A percentile compares a stretch with the other conserved stretches of the same genome.
phyloP scores from a whole-genome alignment of 2,113 vertebrate genomes.

The Glaucomys volans region DNA sequence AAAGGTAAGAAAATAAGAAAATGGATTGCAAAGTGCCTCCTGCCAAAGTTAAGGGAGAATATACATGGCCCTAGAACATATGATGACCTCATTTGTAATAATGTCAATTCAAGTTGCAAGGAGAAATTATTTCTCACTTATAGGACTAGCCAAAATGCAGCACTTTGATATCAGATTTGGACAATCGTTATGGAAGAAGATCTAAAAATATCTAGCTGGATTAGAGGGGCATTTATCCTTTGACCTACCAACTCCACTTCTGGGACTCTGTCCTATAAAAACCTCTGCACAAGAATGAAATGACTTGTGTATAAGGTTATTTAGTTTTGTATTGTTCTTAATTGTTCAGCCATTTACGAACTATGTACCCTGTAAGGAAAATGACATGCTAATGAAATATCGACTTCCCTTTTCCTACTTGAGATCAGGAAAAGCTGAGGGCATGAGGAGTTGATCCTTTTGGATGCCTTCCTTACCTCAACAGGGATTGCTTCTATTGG shows the following conservation, averaged over 20 bases:
- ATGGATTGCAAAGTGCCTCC: neutral
- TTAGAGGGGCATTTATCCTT: slow-evolving; percentile 47
- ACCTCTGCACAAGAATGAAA: slow-evolving; percentile 27
- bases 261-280: slow-evolving; percentile 43
- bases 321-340: neutral
- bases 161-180: neutral
- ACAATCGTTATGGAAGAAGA: neutral
- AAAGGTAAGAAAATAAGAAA: neutral
- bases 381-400: neutral
- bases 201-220: slow-evolving; percentile 32
- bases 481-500: neutral
- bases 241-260: slow-evolving; percentile 30
- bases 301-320: neutral
- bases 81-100: neutral
- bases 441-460: neutral
- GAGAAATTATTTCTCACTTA: slow-evolving; percentile 6
- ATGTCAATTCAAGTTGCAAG: neutral
- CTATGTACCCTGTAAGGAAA: neutral
- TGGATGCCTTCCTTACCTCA: neutral
- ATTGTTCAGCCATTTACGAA: neutral
- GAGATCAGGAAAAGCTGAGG: neutral
- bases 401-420: neutral
- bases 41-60: neutral
- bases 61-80: neutral
- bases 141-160: neutral